These are phyloP conservation scores for Apistogramma diplotaenia DNA, from an alignment of 2,113 vertebrate genomes.

Conservation along the genomic window DNA sequence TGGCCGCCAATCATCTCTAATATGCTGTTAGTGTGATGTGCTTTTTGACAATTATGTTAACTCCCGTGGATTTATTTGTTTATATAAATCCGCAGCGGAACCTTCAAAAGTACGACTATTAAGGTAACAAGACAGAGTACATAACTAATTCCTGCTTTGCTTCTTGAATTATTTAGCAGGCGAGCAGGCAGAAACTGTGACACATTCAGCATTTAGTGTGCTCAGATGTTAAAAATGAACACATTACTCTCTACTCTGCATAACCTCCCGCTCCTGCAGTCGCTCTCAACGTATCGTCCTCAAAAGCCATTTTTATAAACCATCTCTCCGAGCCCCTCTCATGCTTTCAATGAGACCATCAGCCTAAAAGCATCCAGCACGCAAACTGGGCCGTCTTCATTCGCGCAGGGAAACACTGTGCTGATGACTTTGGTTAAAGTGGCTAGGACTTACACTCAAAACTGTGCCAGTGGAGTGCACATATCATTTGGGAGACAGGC, in stretches of 20 bases:
- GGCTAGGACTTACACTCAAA: neutral
- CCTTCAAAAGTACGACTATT: neutral
- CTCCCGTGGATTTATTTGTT: neutral
- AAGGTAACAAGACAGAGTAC: constrained; percentile 5
- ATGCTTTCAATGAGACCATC: constrained; percentile 9
- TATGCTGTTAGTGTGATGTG: neutral
- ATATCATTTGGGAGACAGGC: constrained; percentile 25
- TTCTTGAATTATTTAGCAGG: constrained; percentile 20
- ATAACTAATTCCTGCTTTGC: neutral
- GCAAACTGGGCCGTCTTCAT: neutral
- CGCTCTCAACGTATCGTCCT: neutral
- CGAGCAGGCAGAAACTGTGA: constrained; percentile 2
- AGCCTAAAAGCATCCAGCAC: constrained; percentile 12
- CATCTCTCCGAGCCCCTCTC: constrained; percentile 9
- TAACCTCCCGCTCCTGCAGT: neutral
- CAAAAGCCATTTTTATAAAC: constrained; percentile 4
- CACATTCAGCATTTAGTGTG: neutral
- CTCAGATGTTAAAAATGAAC: constrained; percentile 15
- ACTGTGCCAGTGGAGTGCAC: neutral
- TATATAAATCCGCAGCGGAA: neutral
- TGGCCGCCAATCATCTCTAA: neutral
- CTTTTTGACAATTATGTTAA: neutral
- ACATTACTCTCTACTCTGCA: constrained; percentile 5
- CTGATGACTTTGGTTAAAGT: constrained; percentile 31
- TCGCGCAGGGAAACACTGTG: neutral